Conservation (phyloP, 2,113 vertebrate species). For the Zeus faber region DNA sequence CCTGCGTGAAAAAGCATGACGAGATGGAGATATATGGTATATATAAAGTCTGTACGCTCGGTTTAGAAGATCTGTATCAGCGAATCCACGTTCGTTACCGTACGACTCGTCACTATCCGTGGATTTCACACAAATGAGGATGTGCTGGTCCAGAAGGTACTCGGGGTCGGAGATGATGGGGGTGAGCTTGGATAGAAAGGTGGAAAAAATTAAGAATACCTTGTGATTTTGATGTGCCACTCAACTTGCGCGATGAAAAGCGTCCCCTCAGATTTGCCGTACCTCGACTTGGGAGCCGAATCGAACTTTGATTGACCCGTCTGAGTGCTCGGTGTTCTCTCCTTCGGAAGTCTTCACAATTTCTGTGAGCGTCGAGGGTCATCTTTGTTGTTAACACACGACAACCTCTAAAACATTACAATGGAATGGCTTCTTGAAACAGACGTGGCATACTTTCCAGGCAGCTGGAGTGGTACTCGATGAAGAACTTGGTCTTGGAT, state of each 20-base stretch:
- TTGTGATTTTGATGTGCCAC: not conserved
- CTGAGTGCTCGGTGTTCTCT: constrained; percentile 83
- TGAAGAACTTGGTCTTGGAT: constrained; percentile 96
- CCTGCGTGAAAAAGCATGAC: constrained; percentile 74
- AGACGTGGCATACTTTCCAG: constrained; percentile 81
- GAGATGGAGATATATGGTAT: too few relatives aligned
- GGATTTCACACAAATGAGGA: constrained; percentile 93
- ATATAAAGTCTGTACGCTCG: too few relatives aligned
- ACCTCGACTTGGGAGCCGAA: constrained; percentile 89
- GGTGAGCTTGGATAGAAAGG: constrained; percentile 78
- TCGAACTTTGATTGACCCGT: constrained; percentile 87
- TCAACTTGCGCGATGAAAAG: too few relatives aligned
- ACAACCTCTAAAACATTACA: too few relatives aligned
- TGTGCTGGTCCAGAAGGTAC: constrained; percentile 95
- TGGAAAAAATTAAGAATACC: not conserved
- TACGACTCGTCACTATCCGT: constrained; percentile 95
- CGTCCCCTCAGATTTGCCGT: too few relatives aligned
- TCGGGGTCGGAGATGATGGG: constrained; percentile 97
- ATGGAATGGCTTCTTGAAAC: not conserved
- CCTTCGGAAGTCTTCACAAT: constrained; percentile 91
- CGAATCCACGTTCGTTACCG: too few relatives aligned
- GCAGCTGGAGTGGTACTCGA: constrained; percentile 95
- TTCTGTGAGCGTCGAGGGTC: too few relatives aligned
- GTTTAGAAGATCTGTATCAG: too few relatives aligned
- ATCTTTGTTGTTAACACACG: constrained; percentile 9